Percentiles rank a stretch among this genome's conserved stretches.
phyloP scores from a whole-genome alignment of 2,888 invertebrate species.

The Caenorhabditis imperialis region DNA sequence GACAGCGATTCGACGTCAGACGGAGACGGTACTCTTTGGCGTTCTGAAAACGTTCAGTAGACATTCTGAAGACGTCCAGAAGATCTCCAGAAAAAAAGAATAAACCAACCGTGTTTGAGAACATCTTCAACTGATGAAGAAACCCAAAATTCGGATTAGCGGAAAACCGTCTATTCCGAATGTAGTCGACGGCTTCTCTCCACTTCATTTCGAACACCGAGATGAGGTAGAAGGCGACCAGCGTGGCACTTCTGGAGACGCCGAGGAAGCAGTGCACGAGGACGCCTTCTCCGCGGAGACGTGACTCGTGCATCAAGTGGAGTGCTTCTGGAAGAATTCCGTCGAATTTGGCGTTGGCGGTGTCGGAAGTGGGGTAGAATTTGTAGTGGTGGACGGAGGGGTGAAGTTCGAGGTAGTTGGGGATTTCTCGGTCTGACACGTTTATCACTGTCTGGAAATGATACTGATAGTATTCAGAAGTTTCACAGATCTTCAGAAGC shows the following conservation, averaged over 20 bases:
- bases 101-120: conserved; percentile 57
- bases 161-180: conserved; percentile 56
- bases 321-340: conserved; percentile 31
- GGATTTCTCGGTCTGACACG: conserved; percentile 28
- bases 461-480: too few species aligned
- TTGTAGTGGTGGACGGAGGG: conserved; percentile 26
- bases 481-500: neutral
- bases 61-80: conserved; percentile 7
- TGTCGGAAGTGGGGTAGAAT: conserved; percentile 46
- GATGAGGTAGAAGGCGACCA: conserved; percentile 71
- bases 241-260: conserved; percentile 68
- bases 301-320: conserved; percentile 30
- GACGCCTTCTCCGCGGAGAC: conserved; percentile 64
- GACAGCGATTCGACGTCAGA: conserved; percentile 22
- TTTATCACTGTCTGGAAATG: conserved; percentile 42
- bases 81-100: neutral
- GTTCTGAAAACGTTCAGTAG: conserved; percentile 7
- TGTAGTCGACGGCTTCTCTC: conserved; percentile 62
- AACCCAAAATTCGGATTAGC: conserved; percentile 75
- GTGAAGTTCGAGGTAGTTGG: conserved; percentile 9
- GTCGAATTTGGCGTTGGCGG: conserved; percentile 26
- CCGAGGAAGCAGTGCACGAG: conserved; percentile 75
- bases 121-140: conserved; percentile 70
- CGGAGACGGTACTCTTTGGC: conserved; percentile 4
- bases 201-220: conserved; percentile 49